These are phyloP conservation scores for Drosophila bocki DNA, from an alignment of 1,140 invertebrate species.

Conservation along the genomic window DNA sequence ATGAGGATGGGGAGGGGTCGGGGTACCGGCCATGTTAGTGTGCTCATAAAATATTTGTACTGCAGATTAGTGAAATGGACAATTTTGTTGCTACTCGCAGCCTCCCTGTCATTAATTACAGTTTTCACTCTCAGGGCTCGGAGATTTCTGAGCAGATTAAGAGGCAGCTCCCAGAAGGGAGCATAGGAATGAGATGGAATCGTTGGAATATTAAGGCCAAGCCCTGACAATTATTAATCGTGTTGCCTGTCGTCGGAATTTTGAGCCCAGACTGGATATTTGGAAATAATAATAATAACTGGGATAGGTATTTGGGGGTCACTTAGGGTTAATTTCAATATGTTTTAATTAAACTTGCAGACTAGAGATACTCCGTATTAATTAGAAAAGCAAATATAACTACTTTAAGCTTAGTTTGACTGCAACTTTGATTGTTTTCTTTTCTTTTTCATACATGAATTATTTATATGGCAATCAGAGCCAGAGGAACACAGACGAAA, in stretches of 20 bases:
- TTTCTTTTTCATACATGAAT: not conserved
- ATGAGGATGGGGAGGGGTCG: not conserved
- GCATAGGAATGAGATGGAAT: not conserved
- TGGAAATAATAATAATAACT: slow-evolving; percentile 15
- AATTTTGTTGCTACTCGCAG: slow-evolving; percentile 54
- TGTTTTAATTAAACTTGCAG: not conserved
- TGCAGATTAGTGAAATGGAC: slow-evolving; percentile 78
- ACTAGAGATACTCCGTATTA: not conserved
- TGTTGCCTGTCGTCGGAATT: slow-evolving; percentile 60
- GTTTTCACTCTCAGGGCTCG: slow-evolving; percentile 59
- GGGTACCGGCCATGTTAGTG: slow-evolving; percentile 37
- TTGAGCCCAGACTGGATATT: slow-evolving; percentile 24
- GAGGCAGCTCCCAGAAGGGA: not conserved
- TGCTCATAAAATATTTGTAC: slow-evolving; percentile 76
- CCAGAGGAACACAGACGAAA: not conserved
- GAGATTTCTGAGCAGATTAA: slow-evolving; percentile 38
- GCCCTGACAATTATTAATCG: slow-evolving; percentile 75
- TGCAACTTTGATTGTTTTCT: not conserved
- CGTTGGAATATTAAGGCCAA: slow-evolving; percentile 16
- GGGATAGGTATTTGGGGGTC: too few species aligned
- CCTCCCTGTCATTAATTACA: slow-evolving; percentile 69
- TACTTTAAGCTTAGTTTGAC: not conserved
- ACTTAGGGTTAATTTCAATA: not conserved
- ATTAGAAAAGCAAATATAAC: not conserved
- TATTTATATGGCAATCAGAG: slow-evolving; percentile 6